These are phyloP conservation scores for Pogonomyrmex californicus DNA, from an alignment of 1,140 invertebrate species.

Conservation along the genomic window DNA sequence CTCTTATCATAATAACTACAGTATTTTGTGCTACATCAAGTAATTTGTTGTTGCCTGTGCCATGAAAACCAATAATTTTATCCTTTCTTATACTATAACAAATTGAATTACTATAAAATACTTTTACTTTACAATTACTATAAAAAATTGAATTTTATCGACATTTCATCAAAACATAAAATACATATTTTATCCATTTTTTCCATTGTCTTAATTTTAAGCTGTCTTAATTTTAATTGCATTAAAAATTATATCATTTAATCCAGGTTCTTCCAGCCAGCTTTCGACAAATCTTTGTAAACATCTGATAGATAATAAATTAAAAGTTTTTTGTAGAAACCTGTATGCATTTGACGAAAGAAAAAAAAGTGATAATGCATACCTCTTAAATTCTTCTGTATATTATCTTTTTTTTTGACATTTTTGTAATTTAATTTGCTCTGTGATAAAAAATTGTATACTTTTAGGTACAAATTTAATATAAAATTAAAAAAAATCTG, in stretches of 20 bases:
- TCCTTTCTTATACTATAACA: neutral
- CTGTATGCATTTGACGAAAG: neutral
- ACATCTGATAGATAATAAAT: neutral
- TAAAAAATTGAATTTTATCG: neutral
- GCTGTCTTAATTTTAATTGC: neutral
- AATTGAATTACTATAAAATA: too few species aligned
- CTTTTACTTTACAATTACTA: too few species aligned
- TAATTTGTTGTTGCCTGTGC: neutral
- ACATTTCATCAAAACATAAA: neutral
- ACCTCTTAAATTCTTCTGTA: neutral
- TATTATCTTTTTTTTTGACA: neutral
- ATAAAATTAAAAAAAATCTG: neutral
- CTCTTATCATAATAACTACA: neutral
- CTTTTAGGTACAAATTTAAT: neutral
- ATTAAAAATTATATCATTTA: neutral
- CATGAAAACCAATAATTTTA: constrained; percentile 5
- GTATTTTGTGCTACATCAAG: constrained; percentile 2
- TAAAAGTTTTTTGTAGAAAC: neutral
- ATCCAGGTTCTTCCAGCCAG: neutral
- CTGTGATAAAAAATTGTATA: constrained; percentile 1
- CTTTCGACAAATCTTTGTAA: constrained; percentile 3
- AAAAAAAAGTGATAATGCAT: constrained; percentile 1
- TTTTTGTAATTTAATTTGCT: constrained; percentile 8
- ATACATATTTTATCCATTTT: neutral
- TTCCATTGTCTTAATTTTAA: neutral